Conservation (phyloP, 1,140 invertebrate species). For the Eueides isabella region DNA sequence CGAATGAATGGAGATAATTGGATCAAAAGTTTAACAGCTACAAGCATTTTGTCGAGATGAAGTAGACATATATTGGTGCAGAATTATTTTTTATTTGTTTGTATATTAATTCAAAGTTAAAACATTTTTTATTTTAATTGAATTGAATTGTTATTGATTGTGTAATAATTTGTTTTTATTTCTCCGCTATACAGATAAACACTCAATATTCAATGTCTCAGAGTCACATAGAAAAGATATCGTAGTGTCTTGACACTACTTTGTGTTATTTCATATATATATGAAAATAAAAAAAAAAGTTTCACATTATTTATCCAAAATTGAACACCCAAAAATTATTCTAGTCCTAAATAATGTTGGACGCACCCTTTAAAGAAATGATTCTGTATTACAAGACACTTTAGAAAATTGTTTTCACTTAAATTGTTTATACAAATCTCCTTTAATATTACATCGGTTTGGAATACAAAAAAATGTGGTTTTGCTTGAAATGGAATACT, state of each 20-base stretch:
- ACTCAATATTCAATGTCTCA: no score
- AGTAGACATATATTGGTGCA: no score
- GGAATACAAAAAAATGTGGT: not conserved
- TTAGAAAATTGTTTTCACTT: not conserved
- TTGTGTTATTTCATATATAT: no score
- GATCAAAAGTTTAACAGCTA: no score
- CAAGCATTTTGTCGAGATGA: no score
- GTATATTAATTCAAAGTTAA: not conserved
- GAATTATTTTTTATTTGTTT: not conserved
- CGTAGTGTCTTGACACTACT: no score
- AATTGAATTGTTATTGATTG: not conserved
- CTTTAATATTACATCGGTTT: not conserved
- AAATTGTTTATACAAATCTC: not conserved
- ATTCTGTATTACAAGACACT: not conserved
- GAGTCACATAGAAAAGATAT: no score
- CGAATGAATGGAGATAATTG: no score
- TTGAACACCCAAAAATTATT: not conserved
- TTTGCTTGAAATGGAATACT: no score
- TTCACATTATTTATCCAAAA: not conserved
- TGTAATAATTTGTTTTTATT: no score
- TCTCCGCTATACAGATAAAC: no score
- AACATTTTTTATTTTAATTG: not conserved
- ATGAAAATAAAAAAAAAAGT: no score
- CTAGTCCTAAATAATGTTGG: not conserved
- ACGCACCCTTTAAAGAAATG: not conserved